These are phyloP conservation scores for Paralichthys olivaceus DNA, from an alignment of 2,113 vertebrate genomes.

Conservation along the genomic window DNA sequence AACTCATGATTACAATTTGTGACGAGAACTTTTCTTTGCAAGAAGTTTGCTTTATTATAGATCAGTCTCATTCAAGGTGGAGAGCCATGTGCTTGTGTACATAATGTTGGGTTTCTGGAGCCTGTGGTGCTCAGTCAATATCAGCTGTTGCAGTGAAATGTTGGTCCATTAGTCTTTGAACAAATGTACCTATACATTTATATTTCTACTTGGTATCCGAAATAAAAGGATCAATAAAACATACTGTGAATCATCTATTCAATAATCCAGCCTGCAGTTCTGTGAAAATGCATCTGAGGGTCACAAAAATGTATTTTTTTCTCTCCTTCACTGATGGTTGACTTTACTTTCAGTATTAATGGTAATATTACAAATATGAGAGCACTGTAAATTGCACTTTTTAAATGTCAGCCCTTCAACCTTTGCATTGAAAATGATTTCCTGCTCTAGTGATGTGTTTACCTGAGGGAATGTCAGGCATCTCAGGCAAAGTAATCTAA, in stretches of 20 bases:
- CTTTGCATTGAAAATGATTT: constrained; percentile 44
- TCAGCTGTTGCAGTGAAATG: neutral
- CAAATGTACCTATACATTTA: neutral
- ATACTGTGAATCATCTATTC: neutral
- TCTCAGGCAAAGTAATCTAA: constrained; percentile 53
- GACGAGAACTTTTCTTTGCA: neutral
- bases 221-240: constrained; percentile 1
- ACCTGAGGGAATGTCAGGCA: constrained; percentile 59
- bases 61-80: neutral
- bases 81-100: neutral
- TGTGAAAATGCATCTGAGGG: neutral
- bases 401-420: constrained; percentile 56
- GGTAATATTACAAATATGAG: constrained; percentile 42
- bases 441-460: constrained; percentile 24
- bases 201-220: neutral
- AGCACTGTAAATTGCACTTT: constrained; percentile 46
- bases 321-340: constrained; percentile 3
- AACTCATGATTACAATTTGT: neutral
- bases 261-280: neutral
- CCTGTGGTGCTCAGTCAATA: neutral
- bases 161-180: constrained; percentile 12
- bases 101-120: neutral
- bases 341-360: constrained; percentile 21
- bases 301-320: neutral
- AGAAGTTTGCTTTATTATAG: neutral